Conservation (phyloP, 2,797 vertebrate species). For the Alexandromys oeconomus region DNA sequence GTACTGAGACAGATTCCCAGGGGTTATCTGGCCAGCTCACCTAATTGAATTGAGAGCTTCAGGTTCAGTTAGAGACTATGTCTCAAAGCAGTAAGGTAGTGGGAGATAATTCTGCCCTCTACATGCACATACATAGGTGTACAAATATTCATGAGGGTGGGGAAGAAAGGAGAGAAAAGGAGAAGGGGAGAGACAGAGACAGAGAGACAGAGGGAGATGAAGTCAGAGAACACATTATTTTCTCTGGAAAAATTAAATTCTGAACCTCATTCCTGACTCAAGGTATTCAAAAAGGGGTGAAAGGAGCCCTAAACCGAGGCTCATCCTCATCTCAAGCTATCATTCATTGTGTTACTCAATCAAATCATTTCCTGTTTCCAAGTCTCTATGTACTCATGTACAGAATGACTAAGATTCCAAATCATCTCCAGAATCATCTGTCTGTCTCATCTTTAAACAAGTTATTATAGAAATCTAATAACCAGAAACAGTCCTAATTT, state of each 20-base stretch:
- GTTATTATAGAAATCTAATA: not conserved
- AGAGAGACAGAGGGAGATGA: too few species aligned
- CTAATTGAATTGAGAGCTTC: not conserved
- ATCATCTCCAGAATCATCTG: not conserved
- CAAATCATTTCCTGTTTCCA: not conserved
- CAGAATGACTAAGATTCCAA: not conserved
- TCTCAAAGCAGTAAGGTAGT: not conserved
- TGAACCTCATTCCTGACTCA: not conserved
- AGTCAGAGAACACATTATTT: not conserved
- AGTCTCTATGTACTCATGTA: not conserved
- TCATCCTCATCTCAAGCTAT: not conserved
- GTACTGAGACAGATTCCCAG: not conserved
- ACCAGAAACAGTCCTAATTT: not conserved
- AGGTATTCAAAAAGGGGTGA: not conserved
- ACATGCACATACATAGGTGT: not conserved
- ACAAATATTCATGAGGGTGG: not conserved
- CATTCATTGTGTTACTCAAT: not conserved
- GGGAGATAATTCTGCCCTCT: not conserved
- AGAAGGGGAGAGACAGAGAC: not conserved
- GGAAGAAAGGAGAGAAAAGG: not conserved
- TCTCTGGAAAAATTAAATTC: not conserved
- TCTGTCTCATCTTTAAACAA: not conserved
- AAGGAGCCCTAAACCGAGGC: not conserved
- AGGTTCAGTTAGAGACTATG: not conserved
- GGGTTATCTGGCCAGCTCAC: not conserved